Percentiles rank a stretch among this genome's conserved stretches.
These are phyloP conservation scores for Oreamnos americanus DNA, from an alignment of 2,113 vertebrate species.

Conservation along the genomic window DNA sequence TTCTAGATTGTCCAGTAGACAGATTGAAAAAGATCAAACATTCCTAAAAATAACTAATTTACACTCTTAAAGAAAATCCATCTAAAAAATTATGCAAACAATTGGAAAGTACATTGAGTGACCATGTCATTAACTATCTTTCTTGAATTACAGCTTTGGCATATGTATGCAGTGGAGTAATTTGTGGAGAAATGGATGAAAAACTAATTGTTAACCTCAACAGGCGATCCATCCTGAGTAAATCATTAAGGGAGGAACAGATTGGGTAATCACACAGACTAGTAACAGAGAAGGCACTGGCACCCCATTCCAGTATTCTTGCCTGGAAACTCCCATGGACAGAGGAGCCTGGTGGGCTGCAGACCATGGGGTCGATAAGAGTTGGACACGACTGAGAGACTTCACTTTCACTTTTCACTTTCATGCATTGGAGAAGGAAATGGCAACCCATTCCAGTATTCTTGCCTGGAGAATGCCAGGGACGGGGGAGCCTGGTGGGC, in stretches of 20 bases:
- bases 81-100: conserved; percentile 9
- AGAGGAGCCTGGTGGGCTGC: too few species aligned
- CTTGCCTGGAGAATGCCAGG: too few species aligned
- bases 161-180: conserved; percentile 24
- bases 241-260: conserved; percentile 36
- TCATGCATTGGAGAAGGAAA: too few species aligned
- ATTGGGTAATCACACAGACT: conserved; percentile 44
- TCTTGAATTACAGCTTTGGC: conserved; percentile 49
- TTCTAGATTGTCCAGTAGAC: background rate
- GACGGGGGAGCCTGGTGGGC: too few species aligned
- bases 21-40: background rate
- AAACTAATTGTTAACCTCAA: conserved; percentile 68
- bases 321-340: too few species aligned
- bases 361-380: too few species aligned
- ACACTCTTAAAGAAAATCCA: background rate
- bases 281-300: background rate
- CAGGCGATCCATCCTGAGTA: conserved; percentile 40
- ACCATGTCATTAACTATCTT: conserved; percentile 45
- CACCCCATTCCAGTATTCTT: too few species aligned
- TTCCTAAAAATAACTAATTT: background rate
- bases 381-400: too few species aligned
- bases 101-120: conserved; percentile 41
- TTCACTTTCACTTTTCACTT: too few species aligned
- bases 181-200: conserved; percentile 57
- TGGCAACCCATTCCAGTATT: too few species aligned